A percentile compares a stretch with the other conserved stretches of the same genome.
phyloP scores from a whole-genome alignment of 1,140 invertebrate species.

The Nixonia krombeini region DNA sequence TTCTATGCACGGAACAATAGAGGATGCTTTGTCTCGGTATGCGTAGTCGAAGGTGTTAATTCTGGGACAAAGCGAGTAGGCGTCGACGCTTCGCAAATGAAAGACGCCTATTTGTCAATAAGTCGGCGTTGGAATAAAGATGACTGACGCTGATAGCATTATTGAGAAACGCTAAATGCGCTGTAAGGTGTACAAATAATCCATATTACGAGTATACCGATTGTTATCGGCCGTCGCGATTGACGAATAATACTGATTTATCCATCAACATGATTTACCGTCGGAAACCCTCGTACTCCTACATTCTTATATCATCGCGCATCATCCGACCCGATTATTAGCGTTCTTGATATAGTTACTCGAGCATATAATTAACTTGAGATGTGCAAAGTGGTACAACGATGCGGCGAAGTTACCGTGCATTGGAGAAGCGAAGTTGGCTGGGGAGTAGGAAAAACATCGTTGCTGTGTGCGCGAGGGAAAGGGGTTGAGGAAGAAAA shows the following conservation, averaged over 20 bases:
- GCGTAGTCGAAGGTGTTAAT: constrained; percentile 44
- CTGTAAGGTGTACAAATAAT: constrained; percentile 1
- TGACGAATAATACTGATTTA: too few species aligned
- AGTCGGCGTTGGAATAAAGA: constrained; percentile 21
- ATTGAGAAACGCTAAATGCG: constrained; percentile 8
- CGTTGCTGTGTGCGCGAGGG: neutral
- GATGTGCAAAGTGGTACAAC: too few species aligned
- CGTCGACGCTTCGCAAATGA: constrained; percentile 35
- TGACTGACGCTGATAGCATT: constrained; percentile 33
- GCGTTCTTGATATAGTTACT: too few species aligned
- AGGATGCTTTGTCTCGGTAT: constrained; percentile 28
- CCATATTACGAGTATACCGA: constrained; percentile 2
- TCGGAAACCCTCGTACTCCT: too few species aligned
- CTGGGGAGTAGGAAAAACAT: neutral
- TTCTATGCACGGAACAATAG: constrained; percentile 25
- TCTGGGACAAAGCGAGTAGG: constrained; percentile 43
- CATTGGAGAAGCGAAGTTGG: too few species aligned
- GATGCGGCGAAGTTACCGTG: too few species aligned
- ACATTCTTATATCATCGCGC: too few species aligned
- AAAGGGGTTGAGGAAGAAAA: constrained; percentile 5
- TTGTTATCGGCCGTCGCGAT: too few species aligned
- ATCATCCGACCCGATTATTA: too few species aligned
- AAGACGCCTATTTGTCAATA: constrained; percentile 36
- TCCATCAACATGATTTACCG: too few species aligned
- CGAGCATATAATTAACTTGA: too few species aligned